phyloP scores from a whole-genome alignment of 2,888 invertebrate species.

The Acleris sparsana region DNA sequence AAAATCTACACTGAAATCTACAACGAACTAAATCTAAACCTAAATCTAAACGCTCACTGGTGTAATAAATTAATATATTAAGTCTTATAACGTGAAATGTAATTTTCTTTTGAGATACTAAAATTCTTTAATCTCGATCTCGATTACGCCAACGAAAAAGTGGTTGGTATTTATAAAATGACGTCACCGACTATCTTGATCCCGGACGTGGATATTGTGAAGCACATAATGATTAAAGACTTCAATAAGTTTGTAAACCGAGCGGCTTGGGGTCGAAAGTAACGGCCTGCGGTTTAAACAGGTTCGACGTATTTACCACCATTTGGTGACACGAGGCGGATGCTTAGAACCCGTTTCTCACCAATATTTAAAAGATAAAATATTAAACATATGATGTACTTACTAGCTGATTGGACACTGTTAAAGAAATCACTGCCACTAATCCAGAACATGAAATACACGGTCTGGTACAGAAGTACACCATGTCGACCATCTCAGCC shows the following conservation, averaged over 20 bases:
- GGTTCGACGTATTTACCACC: constrained; percentile 60
- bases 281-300: constrained; percentile 54
- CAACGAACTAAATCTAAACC: too few species aligned
- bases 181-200: constrained; percentile 45
- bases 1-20: too few species aligned
- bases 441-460: constrained; percentile 23
- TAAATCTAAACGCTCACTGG: too few species aligned
- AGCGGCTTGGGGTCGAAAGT: constrained; percentile 53
- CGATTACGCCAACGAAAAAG: constrained; percentile 50
- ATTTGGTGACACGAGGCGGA: constrained; percentile 58
- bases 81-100: too few species aligned
- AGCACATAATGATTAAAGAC: constrained; percentile 61
- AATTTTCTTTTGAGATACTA: too few species aligned
- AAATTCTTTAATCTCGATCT: too few species aligned
- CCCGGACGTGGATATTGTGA: constrained; percentile 59
- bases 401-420: constrained; percentile 52
- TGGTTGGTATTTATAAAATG: constrained; percentile 59
- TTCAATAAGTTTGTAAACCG: constrained; percentile 48
- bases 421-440: constrained; percentile 39
- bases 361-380: constrained; percentile 63
- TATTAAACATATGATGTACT: constrained; percentile 59
- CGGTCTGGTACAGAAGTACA: constrained; percentile 10
- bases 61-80: too few species aligned
- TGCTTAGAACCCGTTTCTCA: constrained; percentile 53
- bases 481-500: constrained; percentile 14